Evolutionary conservation across 2,113 vertebrate species (phyloP).

Genomic region (Ageneiosus marmoratus): DNA sequence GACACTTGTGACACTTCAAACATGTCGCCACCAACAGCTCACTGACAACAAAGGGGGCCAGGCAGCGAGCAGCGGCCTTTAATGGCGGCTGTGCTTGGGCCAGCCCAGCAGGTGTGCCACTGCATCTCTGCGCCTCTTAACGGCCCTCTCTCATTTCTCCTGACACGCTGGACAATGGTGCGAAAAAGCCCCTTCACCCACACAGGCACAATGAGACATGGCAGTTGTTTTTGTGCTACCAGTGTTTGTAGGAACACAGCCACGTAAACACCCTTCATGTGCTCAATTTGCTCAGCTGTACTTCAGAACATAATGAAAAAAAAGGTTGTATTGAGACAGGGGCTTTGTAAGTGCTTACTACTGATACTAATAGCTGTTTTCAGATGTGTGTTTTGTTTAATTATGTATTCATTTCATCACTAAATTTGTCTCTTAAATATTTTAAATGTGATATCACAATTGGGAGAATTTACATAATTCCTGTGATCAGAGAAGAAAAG

Average conservation of each 20-base stretch:
- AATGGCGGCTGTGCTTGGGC: slow-evolving; percentile 80
- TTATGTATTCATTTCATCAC: background rate
- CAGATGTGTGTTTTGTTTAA: background rate
- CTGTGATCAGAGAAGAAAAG: slow-evolving; percentile 20
- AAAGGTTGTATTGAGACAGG: slow-evolving; percentile 10
- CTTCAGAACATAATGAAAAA: slow-evolving; percentile 35
- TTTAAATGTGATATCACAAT: background rate
- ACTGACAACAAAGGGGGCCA: slow-evolving; percentile 80
- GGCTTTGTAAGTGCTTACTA: slow-evolving; percentile 26
- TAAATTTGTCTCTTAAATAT: slow-evolving; percentile 9
- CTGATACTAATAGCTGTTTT: slow-evolving; percentile 27
- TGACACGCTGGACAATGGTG: slow-evolving; percentile 89
- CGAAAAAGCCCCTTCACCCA: slow-evolving; percentile 73
- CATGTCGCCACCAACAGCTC: slow-evolving; percentile 84
- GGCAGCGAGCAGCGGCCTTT: slow-evolving; percentile 76
- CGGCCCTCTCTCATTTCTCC: slow-evolving; percentile 84
- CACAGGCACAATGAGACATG: slow-evolving; percentile 78
- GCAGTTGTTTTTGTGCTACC: slow-evolving; percentile 41
- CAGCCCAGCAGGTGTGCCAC: slow-evolving; percentile 89
- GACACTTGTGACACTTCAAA: slow-evolving; percentile 91
- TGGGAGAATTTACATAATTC: slow-evolving; percentile 21
- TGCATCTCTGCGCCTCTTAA: slow-evolving; percentile 88
- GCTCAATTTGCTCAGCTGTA: slow-evolving; percentile 21
- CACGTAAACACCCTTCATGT: slow-evolving; percentile 41
- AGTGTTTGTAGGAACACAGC: slow-evolving; percentile 40